Conservation (phyloP, 2,797 vertebrate species). For the Acipenser ruthenus region DNA sequence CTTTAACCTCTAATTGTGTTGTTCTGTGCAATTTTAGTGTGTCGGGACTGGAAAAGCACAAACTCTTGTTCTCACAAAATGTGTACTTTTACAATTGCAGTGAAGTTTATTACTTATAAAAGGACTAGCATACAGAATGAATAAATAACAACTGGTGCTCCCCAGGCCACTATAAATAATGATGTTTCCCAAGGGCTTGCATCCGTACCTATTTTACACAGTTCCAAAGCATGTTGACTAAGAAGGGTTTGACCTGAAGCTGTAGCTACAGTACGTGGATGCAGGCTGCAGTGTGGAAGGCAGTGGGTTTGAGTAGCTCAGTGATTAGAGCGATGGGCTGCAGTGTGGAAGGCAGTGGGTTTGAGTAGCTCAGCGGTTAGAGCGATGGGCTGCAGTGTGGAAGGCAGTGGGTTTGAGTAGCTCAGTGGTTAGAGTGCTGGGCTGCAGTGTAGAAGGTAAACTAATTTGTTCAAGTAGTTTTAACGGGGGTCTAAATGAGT, state of each 20-base stretch:
- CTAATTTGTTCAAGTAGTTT: constrained; percentile 35
- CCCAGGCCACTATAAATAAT: not conserved
- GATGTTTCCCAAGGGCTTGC: not conserved
- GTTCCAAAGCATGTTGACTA: not conserved
- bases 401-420: not conserved
- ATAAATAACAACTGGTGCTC: not conserved
- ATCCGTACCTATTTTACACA: not conserved
- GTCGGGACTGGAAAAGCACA: not conserved
- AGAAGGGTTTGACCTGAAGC: not conserved
- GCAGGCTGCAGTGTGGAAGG: not conserved
- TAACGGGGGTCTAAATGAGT: constrained; percentile 42
- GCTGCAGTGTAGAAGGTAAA: constrained; percentile 18
- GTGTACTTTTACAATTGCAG: constrained; percentile 2
- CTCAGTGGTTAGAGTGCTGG: not conserved
- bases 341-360: not conserved
- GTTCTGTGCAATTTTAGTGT: constrained; percentile 1
- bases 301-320: not conserved
- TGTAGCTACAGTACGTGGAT: too few species aligned
- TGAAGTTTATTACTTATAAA: constrained; percentile 5
- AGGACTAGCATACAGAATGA: constrained; percentile 1
- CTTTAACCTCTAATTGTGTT: not conserved
- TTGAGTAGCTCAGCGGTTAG: too few species aligned
- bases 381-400: not conserved
- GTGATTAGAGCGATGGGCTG: not conserved
- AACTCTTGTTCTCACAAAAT: not conserved